A percentile compares a stretch with the other conserved stretches of the same genome.
phyloP scores from a whole-genome alignment of 2,113 vertebrate species.

The Xiphophorus hellerii region DNA sequence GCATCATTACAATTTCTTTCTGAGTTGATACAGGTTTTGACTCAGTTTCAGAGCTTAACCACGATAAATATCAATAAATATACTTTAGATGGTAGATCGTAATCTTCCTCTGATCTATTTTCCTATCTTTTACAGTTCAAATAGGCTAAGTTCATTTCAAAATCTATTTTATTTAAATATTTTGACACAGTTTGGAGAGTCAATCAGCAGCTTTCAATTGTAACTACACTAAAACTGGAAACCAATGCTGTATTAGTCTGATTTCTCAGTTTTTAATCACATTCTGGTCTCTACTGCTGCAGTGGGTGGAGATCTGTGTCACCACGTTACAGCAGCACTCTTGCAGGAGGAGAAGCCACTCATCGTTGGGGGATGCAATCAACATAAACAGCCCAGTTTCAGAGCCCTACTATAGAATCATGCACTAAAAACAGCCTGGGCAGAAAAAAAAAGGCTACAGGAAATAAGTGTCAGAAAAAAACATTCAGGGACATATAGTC shows the following conservation, averaged over 20 bases:
- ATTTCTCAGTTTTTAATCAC: background rate
- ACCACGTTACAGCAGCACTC: background rate
- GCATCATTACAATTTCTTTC: background rate
- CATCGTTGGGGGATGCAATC: background rate
- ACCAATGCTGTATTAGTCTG: background rate
- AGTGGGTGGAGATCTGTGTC: background rate
- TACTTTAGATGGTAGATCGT: background rate
- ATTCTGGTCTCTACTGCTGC: background rate
- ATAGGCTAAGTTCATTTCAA: background rate
- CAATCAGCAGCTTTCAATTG: background rate
- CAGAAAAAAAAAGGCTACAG: background rate
- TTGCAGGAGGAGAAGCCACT: background rate
- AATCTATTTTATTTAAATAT: background rate
- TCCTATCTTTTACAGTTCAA: background rate
- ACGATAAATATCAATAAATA: background rate
- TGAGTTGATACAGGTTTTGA: background rate
- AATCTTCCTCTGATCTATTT: background rate
- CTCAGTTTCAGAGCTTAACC: background rate
- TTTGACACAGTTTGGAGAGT: background rate
- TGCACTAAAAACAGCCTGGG: background rate
- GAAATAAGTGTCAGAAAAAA: background rate
- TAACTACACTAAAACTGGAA: background rate
- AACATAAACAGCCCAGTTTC: background rate
- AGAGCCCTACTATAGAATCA: background rate
- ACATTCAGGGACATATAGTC: background rate